Conservation (phyloP, 2,888 invertebrate genomes). For the Dysmachus trigonus region DNA sequence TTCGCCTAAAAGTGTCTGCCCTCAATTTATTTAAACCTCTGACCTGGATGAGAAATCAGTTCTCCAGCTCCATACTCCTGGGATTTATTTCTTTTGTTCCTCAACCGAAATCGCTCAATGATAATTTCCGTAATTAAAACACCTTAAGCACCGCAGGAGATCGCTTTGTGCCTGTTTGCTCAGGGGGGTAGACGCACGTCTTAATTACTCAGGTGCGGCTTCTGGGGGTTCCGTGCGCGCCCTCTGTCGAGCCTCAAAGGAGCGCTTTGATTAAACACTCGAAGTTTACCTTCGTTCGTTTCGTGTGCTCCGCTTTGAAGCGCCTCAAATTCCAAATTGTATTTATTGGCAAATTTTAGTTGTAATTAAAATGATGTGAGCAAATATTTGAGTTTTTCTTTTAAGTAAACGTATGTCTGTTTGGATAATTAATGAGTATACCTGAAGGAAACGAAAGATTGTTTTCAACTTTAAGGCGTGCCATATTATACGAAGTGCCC, state of each 20-base stretch:
- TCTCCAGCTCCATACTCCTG: neutral
- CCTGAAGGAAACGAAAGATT: neutral
- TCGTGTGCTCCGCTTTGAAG: neutral
- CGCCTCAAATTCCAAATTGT: neutral
- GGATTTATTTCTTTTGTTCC: neutral
- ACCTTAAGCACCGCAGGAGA: slow-evolving; percentile 2
- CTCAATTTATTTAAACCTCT: slow-evolving; percentile 1
- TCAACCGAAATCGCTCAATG: neutral
- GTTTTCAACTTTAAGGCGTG: neutral
- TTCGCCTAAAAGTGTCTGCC: neutral
- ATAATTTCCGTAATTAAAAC: slow-evolving; percentile 35
- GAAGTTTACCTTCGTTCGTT: neutral
- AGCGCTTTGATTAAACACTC: slow-evolving; percentile 31
- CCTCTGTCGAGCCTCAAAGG: slow-evolving; percentile 10
- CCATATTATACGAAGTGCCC: neutral
- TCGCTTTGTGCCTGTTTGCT: neutral
- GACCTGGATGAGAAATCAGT: neutral
- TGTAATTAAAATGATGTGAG: neutral
- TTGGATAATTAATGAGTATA: neutral
- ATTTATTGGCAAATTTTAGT: neutral
- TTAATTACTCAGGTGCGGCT: slow-evolving; percentile 23
- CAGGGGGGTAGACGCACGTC: neutral
- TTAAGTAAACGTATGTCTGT: neutral
- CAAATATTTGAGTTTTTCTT: neutral
- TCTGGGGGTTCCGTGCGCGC: neutral